phyloP scores from a whole-genome alignment of 2,113 vertebrate species.

The Crotalus horridus region DNA sequence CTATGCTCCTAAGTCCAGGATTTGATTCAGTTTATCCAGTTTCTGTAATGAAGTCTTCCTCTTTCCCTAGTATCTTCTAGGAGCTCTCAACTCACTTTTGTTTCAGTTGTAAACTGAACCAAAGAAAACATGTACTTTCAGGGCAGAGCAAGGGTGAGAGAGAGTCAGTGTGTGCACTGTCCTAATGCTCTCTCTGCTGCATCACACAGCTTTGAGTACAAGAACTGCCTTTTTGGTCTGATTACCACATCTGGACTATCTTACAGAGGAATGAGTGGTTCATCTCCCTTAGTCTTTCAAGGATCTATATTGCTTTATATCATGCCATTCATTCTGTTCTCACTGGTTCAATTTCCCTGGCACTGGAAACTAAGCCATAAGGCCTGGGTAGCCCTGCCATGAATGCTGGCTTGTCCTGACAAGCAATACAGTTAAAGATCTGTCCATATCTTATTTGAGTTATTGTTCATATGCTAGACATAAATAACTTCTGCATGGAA shows the following conservation, averaged over 20 bases:
- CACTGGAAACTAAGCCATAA: not conserved
- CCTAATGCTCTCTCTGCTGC: not conserved
- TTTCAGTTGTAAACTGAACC: not conserved
- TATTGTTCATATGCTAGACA: not conserved
- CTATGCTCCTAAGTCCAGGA: not conserved
- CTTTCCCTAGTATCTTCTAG: not conserved
- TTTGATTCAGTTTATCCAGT: not conserved
- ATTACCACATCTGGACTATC: not conserved
- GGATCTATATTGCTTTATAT: not conserved
- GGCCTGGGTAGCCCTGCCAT: not conserved
- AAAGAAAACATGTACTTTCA: not conserved
- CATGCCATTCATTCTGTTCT: not conserved
- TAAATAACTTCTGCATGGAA: not conserved
- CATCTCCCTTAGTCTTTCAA: not conserved
- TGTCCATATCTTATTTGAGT: not conserved
- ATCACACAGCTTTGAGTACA: not conserved
- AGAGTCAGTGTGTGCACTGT: not conserved
- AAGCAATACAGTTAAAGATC: not conserved
- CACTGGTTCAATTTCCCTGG: not conserved
- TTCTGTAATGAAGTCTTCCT: not conserved
- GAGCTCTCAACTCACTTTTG: not conserved
- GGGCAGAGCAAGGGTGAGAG: not conserved
- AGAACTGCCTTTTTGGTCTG: not conserved
- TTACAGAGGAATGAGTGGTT: not conserved
- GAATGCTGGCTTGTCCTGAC: not conserved